Evolutionary conservation across 2,797 vertebrate species (phyloP), one percentile per base, ranked within the genome.

Genomic region (Falco cherrug): DNA sequence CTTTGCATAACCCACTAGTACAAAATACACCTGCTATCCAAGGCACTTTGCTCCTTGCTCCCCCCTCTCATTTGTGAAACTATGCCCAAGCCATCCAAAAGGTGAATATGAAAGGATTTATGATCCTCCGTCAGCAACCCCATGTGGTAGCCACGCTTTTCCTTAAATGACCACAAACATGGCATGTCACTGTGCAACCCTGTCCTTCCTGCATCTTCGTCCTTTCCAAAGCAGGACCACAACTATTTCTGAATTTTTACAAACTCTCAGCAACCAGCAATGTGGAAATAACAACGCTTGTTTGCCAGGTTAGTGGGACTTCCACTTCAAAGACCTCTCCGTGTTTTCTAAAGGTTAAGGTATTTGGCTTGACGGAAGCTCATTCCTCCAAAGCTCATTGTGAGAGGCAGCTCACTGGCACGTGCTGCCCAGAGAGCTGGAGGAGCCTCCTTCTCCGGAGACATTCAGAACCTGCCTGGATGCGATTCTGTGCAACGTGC

Each of bases 1-100:
- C 5, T n/a, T 37, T 31, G 48, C 3, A 0, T 17, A 53, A 48
- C 1, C 1, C 33, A 5, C 3, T 11, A 43, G 29, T 47, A 61
- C 87, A 91, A 89, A 50, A 1, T n/a, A 78, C 1, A 45, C 7
- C 16, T 53, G 6, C 26, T 78, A 22, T 25, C 21, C 18, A 29
- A 53, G 41, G 13, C 16, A 79, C 39, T 69, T n/a, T n/a, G n/a
- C n/a, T n/a, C n/a, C n/a, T 50, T 71, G 5, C 4, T 64, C 10
- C 20, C 11, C 29, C n/a, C 31, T 54, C 13, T 74, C 17, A 39
- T 59, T 21, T 60, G 24, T 48, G 56, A 29, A 59, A 8, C 56
- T 43, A 43, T 5, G 8, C 10, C 16, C 29, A 29, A 75, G 29
- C 9, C 9, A 39, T 11, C 35, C 35, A 47, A 22, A 57, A 70